Base-by-base conservation (phyloP, 2,888 invertebrate species). In the Callyntrura sp. region DNA sequence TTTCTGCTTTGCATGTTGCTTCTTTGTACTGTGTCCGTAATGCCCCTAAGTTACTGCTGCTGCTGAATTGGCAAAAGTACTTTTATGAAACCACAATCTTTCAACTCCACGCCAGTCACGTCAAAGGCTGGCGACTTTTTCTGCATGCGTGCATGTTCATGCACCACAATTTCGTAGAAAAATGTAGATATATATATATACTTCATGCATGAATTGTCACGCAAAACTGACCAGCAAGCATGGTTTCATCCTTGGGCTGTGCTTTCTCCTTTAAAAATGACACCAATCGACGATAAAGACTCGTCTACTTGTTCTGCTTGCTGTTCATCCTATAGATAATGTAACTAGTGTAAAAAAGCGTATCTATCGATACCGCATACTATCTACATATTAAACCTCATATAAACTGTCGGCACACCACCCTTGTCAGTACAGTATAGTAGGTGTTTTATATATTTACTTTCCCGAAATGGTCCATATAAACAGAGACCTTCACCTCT, bases 401-500 rank as follows among this genome's bases (percentile, higher is more conserved):
- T 14, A 62, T 62, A 62, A 62, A 62, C 62, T 9, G 25, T 62
- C 25, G 62, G 62, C 17, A n/a, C 51, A 51, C 51, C 51, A 51
- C n/a, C n/a, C n/a, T 51, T 51, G 51, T 51, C 51, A 51, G 51
- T 51, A 51, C 35, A 35, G 35, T 35, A 48, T 55, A 57, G 57
- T 57, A 6, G 57, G 57, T 57, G 57, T 20, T 62, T n/a, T 9
- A 62, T 60, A 12, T 25, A 45, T 9, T n/a, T n/a, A 25, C 76
- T 28, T 17, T 57, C 55, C 23, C 14, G 25, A 65, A 83, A 83
- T 48, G 82, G 82, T 83, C 82, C 68, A 83, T 48, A 48, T 65
- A 48, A 65, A 28, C 65, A 83, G 65, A 83, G 82, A 83, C 82
- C 82, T 83, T 83, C 62, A 83, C 82, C 82, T 17, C 57, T n/a